Base-by-base conservation (phyloP, 64 coral and sea anemone species). In the Actinia equina region DNA sequence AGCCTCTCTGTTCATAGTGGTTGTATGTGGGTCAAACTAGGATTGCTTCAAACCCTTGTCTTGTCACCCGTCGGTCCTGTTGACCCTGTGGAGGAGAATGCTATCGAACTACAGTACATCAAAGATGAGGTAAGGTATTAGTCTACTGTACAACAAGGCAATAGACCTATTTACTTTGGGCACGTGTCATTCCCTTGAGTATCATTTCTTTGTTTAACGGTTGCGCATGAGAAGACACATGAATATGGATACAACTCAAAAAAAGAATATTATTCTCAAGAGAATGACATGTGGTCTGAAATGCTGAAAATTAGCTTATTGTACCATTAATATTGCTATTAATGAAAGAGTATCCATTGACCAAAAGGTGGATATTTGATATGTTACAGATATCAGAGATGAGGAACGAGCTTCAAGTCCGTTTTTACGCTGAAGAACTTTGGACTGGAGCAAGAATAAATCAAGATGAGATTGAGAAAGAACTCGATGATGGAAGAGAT, bases 51-150 rank as follows among this genome's bases (percentile, higher is more conserved):
- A 44, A 86, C 85, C 8, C 51, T 90, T 5, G 37, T 99, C 15
- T 67, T 99, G 25, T 80, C 55, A 51, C 97, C 97, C 25, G 83
- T 95, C 77, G 97, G 97, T 42, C 88, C 91, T 0, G 97, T 95
- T 6, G 97, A 99, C 88, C 97, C 97, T 59, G 88, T 99, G 41
- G 88, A 95, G 30, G 69, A 92, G 56, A 90, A 80, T 79, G 71
- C 82, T 30, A 84, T 99, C 27, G 88, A 93, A 55, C 77, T 99
- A 13, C 71, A 91, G 43, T 82, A 99, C 43, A 86, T 93, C 3
- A 90, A 59, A 51, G 57, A 95, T 11, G 88, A 90, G 97, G 97
- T 95, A 84, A 71, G 37, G 11, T 57, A 12, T 57, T 14, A 3
- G 25, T 84, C 15, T 79, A 52, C 44, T 19, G n/a, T 71, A 30